Evolutionary conservation across 2,797 vertebrate species (phyloP).

Genomic region (Platalea minor): DNA sequence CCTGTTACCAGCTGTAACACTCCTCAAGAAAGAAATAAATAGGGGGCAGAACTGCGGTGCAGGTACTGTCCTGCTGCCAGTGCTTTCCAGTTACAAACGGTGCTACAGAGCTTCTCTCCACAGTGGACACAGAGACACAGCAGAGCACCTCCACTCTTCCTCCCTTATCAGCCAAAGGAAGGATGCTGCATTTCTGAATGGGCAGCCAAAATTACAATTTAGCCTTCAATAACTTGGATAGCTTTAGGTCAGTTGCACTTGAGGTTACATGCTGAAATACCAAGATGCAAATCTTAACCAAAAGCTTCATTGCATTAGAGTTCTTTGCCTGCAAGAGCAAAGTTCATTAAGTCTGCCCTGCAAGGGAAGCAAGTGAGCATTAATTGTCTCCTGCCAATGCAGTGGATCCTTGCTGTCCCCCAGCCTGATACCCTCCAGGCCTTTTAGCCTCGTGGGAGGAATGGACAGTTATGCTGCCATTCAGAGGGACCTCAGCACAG

Average conservation of each 20-base stretch:
- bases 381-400: slow-evolving; percentile 9
- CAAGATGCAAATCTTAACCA: background rate
- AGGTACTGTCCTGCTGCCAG: background rate
- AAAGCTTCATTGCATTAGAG: background rate
- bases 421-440: background rate
- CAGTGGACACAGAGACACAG: background rate
- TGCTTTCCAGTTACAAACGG: background rate
- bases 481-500: background rate
- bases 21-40: background rate
- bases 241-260: background rate
- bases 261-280: background rate
- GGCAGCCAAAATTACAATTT: background rate
- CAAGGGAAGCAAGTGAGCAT: slow-evolving; percentile 24
- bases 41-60: background rate
- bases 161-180: background rate
- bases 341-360: slow-evolving; percentile 45
- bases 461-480: background rate
- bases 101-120: background rate
- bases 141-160: background rate
- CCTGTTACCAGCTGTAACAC: slow-evolving; percentile 7
- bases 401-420: background rate
- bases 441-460: background rate
- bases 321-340: background rate
- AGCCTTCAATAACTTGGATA: background rate
- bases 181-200: background rate